These are phyloP conservation scores for Brenthis daphne DNA, from an alignment of 2,888 invertebrate genomes.

Conservation along the genomic window DNA sequence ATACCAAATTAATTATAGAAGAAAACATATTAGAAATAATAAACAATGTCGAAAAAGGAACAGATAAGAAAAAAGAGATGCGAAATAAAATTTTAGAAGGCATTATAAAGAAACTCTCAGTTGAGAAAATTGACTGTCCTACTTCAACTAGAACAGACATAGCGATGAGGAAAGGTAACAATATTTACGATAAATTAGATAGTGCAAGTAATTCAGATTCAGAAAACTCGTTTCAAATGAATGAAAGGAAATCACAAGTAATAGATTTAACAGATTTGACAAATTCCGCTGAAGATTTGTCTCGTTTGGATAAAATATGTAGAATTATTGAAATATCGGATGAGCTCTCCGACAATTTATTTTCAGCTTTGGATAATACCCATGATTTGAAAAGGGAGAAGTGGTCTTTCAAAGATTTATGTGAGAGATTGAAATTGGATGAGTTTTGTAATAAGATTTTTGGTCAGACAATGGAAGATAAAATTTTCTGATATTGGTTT, in stretches of 20 bases:
- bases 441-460: slow-evolving; percentile 72
- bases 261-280: slow-evolving; percentile 65
- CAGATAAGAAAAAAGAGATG: slow-evolving; percentile 10
- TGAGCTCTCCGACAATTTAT: slow-evolving; percentile 68
- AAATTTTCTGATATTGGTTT: not conserved
- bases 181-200: slow-evolving; percentile 72
- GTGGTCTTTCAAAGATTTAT: slow-evolving; percentile 75
- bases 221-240: slow-evolving; percentile 63
- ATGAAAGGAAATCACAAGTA: slow-evolving; percentile 65
- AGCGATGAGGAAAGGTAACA: slow-evolving; percentile 44
- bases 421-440: slow-evolving; percentile 68
- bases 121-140: slow-evolving; percentile 30
- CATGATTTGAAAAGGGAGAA: slow-evolving; percentile 44
- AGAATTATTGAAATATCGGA: slow-evolving; percentile 77
- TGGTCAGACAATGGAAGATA: slow-evolving; percentile 41
- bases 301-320: slow-evolving; percentile 70
- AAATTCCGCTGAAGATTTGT: slow-evolving; percentile 67
- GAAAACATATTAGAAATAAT: not conserved
- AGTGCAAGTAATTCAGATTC: slow-evolving; percentile 67
- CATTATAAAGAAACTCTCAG: slow-evolving; percentile 30
- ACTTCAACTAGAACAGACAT: slow-evolving; percentile 42
- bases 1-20: not conserved
- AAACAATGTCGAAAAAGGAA: not conserved
- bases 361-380: slow-evolving; percentile 54
- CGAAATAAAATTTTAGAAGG: slow-evolving; percentile 33